phyloP scores from a whole-genome alignment of 2,113 vertebrate species.

The Phrynocephalus versicolor region DNA sequence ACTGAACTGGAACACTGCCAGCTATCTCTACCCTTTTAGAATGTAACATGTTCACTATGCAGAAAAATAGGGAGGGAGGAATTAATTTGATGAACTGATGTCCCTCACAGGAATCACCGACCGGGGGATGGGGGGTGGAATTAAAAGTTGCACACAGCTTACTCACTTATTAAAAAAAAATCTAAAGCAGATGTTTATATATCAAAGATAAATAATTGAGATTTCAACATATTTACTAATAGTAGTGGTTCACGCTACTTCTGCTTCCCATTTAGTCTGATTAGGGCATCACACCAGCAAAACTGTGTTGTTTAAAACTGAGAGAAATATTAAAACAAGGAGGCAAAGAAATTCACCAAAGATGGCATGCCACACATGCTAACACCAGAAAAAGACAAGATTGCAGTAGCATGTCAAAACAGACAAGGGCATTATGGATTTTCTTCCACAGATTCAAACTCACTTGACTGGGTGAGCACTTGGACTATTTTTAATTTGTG shows the following conservation, averaged over 20 bases:
- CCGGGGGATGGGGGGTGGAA: background rate
- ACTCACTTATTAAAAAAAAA: background rate
- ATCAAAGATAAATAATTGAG: background rate
- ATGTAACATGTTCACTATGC: accelerated
- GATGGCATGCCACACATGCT: too few species aligned
- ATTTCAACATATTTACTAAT: background rate
- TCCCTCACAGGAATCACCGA: background rate
- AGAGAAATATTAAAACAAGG: too few species aligned
- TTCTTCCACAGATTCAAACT: too few species aligned
- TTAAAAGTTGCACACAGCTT: conserved; percentile 11
- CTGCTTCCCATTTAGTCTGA: too few species aligned
- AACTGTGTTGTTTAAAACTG: too few species aligned
- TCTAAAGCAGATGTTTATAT: background rate
- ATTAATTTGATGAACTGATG: background rate
- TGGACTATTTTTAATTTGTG: too few species aligned
- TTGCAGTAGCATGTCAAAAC: too few species aligned
- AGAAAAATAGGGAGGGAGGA: background rate
- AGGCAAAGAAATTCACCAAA: too few species aligned
- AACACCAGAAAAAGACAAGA: too few species aligned
- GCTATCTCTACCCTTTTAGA: background rate
- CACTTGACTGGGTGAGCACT: too few species aligned
- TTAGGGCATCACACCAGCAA: too few species aligned
- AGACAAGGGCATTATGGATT: too few species aligned
- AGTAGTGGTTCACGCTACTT: background rate
- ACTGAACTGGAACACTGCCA: background rate